phyloP scores from a whole-genome alignment of 2,113 vertebrate species.

The Asarcornis scutulata region DNA sequence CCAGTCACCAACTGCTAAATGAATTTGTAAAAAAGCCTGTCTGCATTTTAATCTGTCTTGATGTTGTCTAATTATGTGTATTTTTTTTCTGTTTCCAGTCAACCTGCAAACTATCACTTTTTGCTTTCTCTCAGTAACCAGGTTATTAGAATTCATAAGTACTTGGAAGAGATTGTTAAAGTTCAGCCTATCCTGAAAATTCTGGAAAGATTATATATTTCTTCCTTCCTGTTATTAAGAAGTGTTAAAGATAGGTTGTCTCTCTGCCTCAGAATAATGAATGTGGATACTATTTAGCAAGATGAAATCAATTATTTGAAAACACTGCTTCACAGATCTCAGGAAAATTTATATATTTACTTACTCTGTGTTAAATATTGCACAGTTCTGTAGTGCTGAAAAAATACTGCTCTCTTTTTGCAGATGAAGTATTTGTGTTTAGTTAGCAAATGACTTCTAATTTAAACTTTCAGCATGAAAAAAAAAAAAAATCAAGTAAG shows the following conservation, averaged over 20 bases:
- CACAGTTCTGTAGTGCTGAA: background rate
- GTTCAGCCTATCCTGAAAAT: background rate
- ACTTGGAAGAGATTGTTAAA: background rate
- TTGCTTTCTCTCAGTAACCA: background rate
- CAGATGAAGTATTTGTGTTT: background rate
- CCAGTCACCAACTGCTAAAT: background rate
- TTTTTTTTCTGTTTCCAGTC: background rate
- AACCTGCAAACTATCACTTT: background rate
- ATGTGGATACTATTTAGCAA: background rate
- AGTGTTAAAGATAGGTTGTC: accelerated
- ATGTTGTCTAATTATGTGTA: background rate
- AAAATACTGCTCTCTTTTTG: background rate
- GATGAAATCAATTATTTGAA: background rate
- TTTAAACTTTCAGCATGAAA: conserved; percentile 18
- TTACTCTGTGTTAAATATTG: background rate
- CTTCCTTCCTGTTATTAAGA: background rate
- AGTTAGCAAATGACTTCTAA: background rate
- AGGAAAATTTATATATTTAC: background rate
- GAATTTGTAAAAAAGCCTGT: background rate
- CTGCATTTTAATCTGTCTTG: background rate
- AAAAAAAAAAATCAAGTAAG: conserved; percentile 19
- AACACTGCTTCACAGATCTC: background rate
- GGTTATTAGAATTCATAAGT: background rate
- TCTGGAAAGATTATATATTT: background rate
- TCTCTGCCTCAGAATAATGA: background rate